Base-by-base conservation (phyloP, 2,888 invertebrate species). In the Malacosoma neustria region DNA sequence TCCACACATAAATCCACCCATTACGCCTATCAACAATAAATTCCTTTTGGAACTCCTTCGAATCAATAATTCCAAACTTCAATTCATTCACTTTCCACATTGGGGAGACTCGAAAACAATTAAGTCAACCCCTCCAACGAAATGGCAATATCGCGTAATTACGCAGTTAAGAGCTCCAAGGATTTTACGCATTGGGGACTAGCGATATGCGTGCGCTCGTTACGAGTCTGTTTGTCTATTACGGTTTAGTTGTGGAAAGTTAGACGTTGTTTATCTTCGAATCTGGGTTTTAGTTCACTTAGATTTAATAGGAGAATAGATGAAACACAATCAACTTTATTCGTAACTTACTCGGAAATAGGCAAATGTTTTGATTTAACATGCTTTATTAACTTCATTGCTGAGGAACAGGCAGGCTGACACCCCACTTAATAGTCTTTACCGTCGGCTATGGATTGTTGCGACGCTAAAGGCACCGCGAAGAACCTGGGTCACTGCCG, bases 121-220 rank as follows among this genome's bases (percentile, higher is more conserved):
- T 81, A 80, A 74, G 69, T 54, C 60, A 50, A 54, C 56, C 56
- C 45, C 48, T 42, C 49, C 49, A 42, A 34, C 45, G 11, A 22
- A 22, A 22, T 22, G 22, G 66, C 53, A 63, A 59, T 65, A 65
- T 66, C 59, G 60, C 57, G 73, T 80, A 79, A 82, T 82, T 77
- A 76, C 80, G 61, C 62, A 61, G 68, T 75, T 72, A 73, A 58
- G 58, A 56, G 58, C 50, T 57, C 60, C 54, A 48, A 73, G 76
- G 82, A 81, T 80, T 82, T 84, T 72, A 79, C 80, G 74, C 68
- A 70, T 74, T 73, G 48, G 49, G 53, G 51, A 61, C 63, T 64
- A 61, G 46, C 51, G 57, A 54, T 54, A 61, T 46, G 57, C 55
- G 48, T 58, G 68, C 46, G 39, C 37, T 37, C 2, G 22, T 22